Conservation (phyloP, 1,140 invertebrate species). For the Bathynomus jamesi region DNA sequence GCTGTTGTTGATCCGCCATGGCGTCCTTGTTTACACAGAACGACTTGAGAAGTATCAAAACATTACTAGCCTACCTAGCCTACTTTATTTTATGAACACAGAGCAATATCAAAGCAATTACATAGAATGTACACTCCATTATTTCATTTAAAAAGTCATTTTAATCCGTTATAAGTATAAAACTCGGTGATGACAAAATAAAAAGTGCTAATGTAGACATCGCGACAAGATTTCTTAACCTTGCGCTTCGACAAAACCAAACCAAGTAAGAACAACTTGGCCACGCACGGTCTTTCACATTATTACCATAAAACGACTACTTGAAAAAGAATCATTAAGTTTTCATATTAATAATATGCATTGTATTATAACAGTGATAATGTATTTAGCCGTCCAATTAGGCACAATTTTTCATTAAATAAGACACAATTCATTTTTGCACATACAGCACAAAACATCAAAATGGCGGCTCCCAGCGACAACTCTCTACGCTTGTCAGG, state of each 20-base stretch:
- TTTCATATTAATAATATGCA: too few species aligned
- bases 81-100: background rate
- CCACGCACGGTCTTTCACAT: too few species aligned
- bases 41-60: background rate
- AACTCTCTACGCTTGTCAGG: background rate
- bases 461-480: background rate
- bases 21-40: slow-evolving; percentile 1
- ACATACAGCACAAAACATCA: background rate
- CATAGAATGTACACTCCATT: background rate
- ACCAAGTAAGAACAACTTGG: background rate
- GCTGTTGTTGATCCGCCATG: background rate
- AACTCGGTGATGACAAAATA: background rate
- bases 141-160: background rate
- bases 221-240: background rate
- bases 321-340: too few species aligned
- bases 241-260: background rate
- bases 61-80: background rate
- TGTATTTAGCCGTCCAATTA: background rate
- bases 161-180: background rate
- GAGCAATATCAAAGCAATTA: background rate
- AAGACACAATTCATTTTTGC: background rate
- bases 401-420: background rate
- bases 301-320: too few species aligned
- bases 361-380: too few species aligned
- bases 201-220: background rate